Evolutionary conservation across 2,797 vertebrate species (phyloP), one percentile per base, ranked within the genome.

Genomic region (Karalla daura): DNA sequence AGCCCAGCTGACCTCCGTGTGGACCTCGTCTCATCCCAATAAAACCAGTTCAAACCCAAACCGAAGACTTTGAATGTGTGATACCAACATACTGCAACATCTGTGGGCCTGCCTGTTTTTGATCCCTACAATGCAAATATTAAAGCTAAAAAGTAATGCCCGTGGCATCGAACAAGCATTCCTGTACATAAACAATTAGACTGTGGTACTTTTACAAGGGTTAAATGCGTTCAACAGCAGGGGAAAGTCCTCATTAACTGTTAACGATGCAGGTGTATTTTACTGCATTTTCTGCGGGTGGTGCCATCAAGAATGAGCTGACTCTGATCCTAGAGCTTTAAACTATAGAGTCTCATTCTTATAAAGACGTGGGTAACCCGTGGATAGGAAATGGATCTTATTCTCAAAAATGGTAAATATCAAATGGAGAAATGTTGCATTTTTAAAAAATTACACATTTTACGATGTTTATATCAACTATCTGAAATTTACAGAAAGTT

Each of bases 241-340:
- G 33, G 21, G 43, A 54, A 43, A 69, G 27, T 28, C 4, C 7
- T 32, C 25, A 32, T 51, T 8, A 50, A 45, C 30, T 1, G 23
- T 83, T 66, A 70, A 71, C 70, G 24, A 46, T 13, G 33, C 70
- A 83, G 67, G 74, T 86, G 75, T 14, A 25, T 27, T 76, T 78
- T 54, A 71, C 1, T 12, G 44, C 40, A 24, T 58, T 55, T 60
- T 60, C 11, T 39, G 17, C n/a, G 2, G 1, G 50, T 39, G 65
- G 58, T 20, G 20, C 20, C 33, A 17, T 24, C 9, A 9, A 18
- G 15, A 2, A 7, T 24, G 23, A 35, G 30, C 59, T 3, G 1
- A 21, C 7, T n/a, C 52, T 45, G 40, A 73, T 25, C 24, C 18
- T 28, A 39, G 2, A 46, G 23, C 3, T 55, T 27, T 32, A 13